A percentile compares a stretch with the other conserved stretches of the same genome.
These are phyloP conservation scores for Mantis religiosa DNA, from an alignment of 2,888 invertebrate genomes.

Conservation along the genomic window DNA sequence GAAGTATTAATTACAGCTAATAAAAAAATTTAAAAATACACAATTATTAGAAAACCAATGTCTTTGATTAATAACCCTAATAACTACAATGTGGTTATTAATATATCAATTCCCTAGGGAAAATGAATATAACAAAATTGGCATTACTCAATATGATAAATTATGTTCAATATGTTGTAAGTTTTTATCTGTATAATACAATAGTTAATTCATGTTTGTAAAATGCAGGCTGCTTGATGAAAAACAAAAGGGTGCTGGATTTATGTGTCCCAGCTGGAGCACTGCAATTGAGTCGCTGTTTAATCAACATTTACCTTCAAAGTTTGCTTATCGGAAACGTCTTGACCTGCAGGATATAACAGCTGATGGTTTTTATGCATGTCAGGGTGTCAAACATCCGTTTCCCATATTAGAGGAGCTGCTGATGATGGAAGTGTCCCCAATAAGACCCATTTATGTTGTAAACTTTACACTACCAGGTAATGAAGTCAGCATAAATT, in stretches of 20 bases:
- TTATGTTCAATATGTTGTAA: too few species aligned
- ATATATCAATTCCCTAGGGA: too few species aligned
- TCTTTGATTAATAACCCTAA: too few species aligned
- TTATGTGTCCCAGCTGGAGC: conserved; percentile 51
- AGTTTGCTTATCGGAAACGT: conserved; percentile 58
- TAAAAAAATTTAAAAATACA: too few species aligned
- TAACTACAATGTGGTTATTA: too few species aligned
- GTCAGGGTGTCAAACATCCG: neutral
- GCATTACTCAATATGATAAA: too few species aligned
- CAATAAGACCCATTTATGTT: conserved; percentile 8
- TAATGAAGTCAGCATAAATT: neutral
- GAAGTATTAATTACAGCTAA: too few species aligned
- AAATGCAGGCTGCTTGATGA: neutral
- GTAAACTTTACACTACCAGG: neutral
- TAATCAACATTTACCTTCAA: conserved; percentile 56
- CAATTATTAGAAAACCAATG: too few species aligned
- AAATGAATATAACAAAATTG: too few species aligned
- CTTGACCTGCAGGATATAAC: conserved; percentile 59
- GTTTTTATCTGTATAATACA: too few species aligned
- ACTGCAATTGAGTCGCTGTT: conserved; percentile 58
- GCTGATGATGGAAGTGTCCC: neutral
- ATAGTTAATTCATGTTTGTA: too few species aligned
- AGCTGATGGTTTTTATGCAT: conserved; percentile 38
- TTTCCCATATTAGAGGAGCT: neutral
- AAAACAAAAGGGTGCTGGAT: neutral